Conservation (phyloP, 2,797 vertebrate genomes). For the Carapus acus region DNA sequence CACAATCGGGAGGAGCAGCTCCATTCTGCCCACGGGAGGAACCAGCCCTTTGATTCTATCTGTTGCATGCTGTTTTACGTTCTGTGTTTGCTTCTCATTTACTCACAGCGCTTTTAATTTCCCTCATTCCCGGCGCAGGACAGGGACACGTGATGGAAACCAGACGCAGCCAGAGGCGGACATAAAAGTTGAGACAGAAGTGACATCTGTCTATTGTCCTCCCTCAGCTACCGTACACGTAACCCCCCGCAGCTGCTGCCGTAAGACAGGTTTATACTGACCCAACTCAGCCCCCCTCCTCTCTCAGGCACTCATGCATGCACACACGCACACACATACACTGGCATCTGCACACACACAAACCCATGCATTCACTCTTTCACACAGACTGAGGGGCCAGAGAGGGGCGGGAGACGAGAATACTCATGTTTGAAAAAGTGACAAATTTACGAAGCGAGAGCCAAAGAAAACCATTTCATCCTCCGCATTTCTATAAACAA, state of each 20-base stretch:
- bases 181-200: slow-evolving; percentile 44
- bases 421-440: slow-evolving; percentile 36
- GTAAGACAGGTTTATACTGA: slow-evolving; percentile 49
- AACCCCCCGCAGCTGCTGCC: slow-evolving; percentile 28
- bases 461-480: slow-evolving; percentile 63
- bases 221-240: slow-evolving; percentile 44
- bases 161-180: slow-evolving; percentile 18
- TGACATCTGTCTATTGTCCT: slow-evolving; percentile 63
- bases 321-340: slow-evolving; percentile 20
- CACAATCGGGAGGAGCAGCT: slow-evolving; percentile 5
- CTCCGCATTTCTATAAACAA: slow-evolving; percentile 48
- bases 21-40: slow-evolving; percentile 7
- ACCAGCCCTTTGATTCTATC: slow-evolving; percentile 31
- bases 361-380: slow-evolving; percentile 33
- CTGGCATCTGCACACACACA: slow-evolving; percentile 20
- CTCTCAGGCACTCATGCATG: slow-evolving; percentile 2
- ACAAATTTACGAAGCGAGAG: slow-evolving; percentile 71
- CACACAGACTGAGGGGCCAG: slow-evolving; percentile 25
- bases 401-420: slow-evolving; percentile 30
- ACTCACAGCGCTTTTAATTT: slow-evolving; percentile 36
- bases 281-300: too few species aligned
- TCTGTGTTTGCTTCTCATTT: slow-evolving; percentile 41
- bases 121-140: slow-evolving; percentile 16
- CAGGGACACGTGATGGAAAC: slow-evolving; percentile 40
- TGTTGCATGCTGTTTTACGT: slow-evolving; percentile 37